A percentile compares a stretch with the other conserved stretches of the same genome.
phyloP scores from a whole-genome alignment of 2,888 invertebrate species.

The Lasioglossum calceatum region DNA sequence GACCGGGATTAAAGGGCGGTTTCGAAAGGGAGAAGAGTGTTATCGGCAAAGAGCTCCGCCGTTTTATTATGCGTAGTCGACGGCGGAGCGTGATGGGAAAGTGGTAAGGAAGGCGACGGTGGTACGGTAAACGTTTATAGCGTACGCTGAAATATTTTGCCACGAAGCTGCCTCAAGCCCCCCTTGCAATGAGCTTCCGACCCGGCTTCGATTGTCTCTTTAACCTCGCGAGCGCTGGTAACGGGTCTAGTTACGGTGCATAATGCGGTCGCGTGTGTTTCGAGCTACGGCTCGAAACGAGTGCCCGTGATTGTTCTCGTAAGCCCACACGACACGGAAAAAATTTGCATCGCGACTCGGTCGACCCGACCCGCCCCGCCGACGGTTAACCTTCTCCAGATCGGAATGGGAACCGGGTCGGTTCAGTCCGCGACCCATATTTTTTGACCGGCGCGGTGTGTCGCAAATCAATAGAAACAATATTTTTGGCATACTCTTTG shows the following conservation, averaged over 20 bases:
- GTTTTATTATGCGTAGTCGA: slow-evolving; percentile 76
- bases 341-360: slow-evolving; percentile 35
- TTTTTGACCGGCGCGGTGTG: neutral
- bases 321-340: neutral
- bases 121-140: slow-evolving; percentile 72
- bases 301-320: slow-evolving; percentile 18
- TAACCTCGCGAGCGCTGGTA: slow-evolving; percentile 23
- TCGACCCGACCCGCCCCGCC: neutral
- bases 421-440: slow-evolving; percentile 8
- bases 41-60: slow-evolving; percentile 77
- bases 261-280: slow-evolving; percentile 37
- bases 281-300: slow-evolving; percentile 26
- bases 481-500: neutral
- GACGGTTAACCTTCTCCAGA: slow-evolving; percentile 8
- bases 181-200: slow-evolving; percentile 7
- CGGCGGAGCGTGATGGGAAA: neutral
- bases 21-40: slow-evolving; percentile 63
- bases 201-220: slow-evolving; percentile 29
- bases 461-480: too few relatives aligned
- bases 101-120: slow-evolving; percentile 17
- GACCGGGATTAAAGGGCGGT: slow-evolving; percentile 26
- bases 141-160: slow-evolving; percentile 77
- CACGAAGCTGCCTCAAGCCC: slow-evolving; percentile 47
- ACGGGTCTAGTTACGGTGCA: slow-evolving; percentile 46
- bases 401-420: neutral